Evolutionary conservation across 2,888 invertebrate genomes (phyloP).

Genomic region (Caenorhabditis japonica): DNA sequence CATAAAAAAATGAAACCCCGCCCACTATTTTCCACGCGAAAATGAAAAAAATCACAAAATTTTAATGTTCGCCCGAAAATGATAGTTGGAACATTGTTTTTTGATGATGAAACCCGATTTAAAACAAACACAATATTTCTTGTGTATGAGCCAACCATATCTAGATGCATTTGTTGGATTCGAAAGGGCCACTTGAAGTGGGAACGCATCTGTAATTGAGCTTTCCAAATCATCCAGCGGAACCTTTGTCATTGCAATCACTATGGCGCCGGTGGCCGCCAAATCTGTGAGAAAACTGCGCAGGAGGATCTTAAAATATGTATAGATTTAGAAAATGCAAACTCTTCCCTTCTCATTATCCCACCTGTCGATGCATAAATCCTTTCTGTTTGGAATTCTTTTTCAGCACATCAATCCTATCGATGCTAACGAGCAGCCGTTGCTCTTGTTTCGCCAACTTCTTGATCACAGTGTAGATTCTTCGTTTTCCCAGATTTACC

Average conservation of each 20-base stretch:
- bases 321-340: too few species aligned
- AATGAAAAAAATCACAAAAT: too few species aligned
- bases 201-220: conserved; percentile 25
- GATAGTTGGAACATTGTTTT: neutral
- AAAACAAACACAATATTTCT: neutral
- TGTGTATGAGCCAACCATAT: conserved; percentile 23
- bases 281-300: conserved; percentile 38
- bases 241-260: conserved; percentile 33
- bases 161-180: conserved; percentile 11
- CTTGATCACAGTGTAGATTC: conserved; percentile 34
- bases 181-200: conserved; percentile 18
- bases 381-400: conserved; percentile 36
- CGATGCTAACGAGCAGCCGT: conserved; percentile 37
- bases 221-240: conserved; percentile 25
- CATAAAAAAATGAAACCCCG: too few species aligned
- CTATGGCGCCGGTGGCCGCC: conserved; percentile 17
- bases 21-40: too few species aligned
- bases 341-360: neutral
- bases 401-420: conserved; percentile 42
- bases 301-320: conserved; percentile 34
- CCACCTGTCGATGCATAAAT: conserved; percentile 30
- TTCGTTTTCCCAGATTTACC: conserved; percentile 31
- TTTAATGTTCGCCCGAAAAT: neutral
- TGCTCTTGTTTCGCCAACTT: conserved; percentile 38
- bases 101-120: neutral